These are phyloP conservation scores for Pelmatolapia mariae DNA, from an alignment of 2,113 vertebrate species.

Conservation along the genomic window DNA sequence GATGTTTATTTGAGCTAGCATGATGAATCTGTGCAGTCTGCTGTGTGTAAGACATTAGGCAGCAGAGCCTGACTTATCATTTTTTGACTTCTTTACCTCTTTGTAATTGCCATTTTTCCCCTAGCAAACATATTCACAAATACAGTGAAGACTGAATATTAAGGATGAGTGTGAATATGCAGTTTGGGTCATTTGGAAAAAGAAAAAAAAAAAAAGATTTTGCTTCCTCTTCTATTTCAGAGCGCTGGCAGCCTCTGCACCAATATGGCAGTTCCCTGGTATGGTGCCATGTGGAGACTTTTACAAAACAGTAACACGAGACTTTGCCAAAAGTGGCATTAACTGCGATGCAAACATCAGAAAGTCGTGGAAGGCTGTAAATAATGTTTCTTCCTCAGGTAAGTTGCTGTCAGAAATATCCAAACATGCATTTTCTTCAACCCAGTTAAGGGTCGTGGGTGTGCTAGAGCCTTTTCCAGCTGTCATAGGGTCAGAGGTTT, in stretches of 20 bases:
- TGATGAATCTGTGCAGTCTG: neutral
- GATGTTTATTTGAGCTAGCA: neutral
- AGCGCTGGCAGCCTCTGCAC: slow-evolving; percentile 91
- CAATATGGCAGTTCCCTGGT: slow-evolving; percentile 89
- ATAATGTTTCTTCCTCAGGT: slow-evolving; percentile 79
- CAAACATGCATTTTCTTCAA: neutral
- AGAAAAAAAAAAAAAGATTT: neutral
- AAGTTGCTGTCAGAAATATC: neutral
- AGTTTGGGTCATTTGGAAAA: neutral
- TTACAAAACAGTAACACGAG: slow-evolving; percentile 82
- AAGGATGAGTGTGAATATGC: neutral
- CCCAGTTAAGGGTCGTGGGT: neutral
- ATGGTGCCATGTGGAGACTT: slow-evolving; percentile 84
- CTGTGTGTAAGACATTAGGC: neutral
- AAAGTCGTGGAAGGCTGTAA: slow-evolving; percentile 84
- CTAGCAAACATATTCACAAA: neutral
- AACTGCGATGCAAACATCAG: slow-evolving; percentile 82
- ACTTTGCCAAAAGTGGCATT: slow-evolving; percentile 78
- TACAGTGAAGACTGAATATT: neutral
- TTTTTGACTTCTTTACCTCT: neutral
- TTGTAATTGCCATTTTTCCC: neutral
- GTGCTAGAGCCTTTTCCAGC: neutral
- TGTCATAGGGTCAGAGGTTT: neutral
- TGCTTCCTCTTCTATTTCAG: slow-evolving; percentile 61
- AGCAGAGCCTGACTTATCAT: neutral